Evolutionary conservation across 2,888 invertebrate species (phyloP), one percentile per base, ranked within the genome.

Genomic region (Agrochola macilenta): DNA sequence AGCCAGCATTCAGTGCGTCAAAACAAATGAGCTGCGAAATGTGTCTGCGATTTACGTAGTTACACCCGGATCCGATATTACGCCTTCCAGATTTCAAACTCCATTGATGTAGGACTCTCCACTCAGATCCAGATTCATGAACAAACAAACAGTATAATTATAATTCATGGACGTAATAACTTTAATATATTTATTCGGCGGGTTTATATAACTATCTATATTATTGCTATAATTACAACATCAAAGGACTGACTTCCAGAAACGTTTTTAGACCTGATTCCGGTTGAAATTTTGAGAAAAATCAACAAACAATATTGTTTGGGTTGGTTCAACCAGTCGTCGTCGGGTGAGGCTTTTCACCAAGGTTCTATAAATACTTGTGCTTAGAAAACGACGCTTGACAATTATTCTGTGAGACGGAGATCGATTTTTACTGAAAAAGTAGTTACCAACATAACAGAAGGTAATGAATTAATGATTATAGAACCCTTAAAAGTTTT

Each of bases 101-200:
- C 78, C 85, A 86, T 88, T 88, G 86, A 89, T 85, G 74, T 85
- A 76, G 69, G 81, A 88, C 84, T 87, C 84, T 87, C 84, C 85
- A 86, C 81, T 60, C 52, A 69, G 66, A 60, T 78, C 81, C 79
- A 75, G 87, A 85, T 85, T 84, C 80, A 85, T 86, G 89, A 90
- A 92, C 87, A 90, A 93, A 94, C 91, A 94, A 94, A 94, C 93
- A 94, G 89, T 89, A 88, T 92, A 92, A 93, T 92, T 93, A 90
- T 93, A 91, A 91, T 88, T 83, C 79, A 89, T 88, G 88, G 88
- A 88, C 89, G 88, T 85, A 88, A 90, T 91, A 88, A 88, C 77
- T 89, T 85, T 82, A 86, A 88, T 90, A 89, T 93, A 91, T 95
- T 93, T 93, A 91, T 93, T 92, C 86, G 85, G 84, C 85, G 83